These are phyloP conservation scores for Cinclus cinclus DNA, from an alignment of 2,113 vertebrate genomes.

Conservation along the genomic window DNA sequence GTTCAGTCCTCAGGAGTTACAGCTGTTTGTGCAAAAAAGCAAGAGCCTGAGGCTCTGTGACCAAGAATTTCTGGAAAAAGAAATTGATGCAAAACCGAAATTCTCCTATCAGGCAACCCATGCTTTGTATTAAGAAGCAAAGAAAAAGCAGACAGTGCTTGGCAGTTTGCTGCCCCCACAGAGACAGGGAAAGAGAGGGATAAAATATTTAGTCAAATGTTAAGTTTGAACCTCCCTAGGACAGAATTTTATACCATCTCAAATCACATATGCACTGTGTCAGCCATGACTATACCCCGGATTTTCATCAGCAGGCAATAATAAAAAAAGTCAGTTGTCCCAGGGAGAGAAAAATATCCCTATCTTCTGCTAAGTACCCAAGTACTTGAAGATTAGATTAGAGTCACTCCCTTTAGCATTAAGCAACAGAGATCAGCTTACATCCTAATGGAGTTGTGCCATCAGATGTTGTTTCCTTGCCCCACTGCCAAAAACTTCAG, in stretches of 20 bases:
- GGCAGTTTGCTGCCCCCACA: neutral
- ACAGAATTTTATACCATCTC: neutral
- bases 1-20: constrained; percentile 3
- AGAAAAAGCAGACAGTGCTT: neutral
- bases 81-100: neutral
- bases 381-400: neutral
- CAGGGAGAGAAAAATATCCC: neutral
- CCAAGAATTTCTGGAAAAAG: neutral
- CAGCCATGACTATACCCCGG: neutral
- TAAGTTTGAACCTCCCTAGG: neutral
- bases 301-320: neutral
- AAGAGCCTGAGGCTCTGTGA: neutral
- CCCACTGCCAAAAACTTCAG: neutral
- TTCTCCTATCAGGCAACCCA: neutral
- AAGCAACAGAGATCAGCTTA: neutral
- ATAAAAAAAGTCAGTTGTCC: neutral
- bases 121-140: neutral
- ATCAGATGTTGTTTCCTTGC: neutral
- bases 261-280: neutral
- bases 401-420: neutral
- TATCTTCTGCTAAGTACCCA: neutral
- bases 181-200: neutral
- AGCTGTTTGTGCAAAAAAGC: neutral
- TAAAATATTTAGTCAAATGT: neutral
- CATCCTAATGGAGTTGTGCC: neutral